Base-by-base conservation (phyloP, 2,888 invertebrate species). In the Synanthedon formicaeformis region DNA sequence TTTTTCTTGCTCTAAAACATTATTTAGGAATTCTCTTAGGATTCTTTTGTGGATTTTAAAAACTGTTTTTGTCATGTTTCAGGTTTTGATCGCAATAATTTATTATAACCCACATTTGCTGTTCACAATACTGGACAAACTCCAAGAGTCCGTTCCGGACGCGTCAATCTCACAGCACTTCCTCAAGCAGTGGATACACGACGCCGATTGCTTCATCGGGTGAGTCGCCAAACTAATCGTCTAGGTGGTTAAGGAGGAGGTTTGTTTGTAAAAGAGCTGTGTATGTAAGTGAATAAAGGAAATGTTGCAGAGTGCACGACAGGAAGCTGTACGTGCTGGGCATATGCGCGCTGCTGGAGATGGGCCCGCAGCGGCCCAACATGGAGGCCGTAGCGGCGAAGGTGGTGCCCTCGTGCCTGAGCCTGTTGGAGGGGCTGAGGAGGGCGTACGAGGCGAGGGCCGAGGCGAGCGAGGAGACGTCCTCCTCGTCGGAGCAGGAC, bases 131-230 rank as follows among this genome's bases (percentile, higher is more conserved):
- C 88, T 98, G 75, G 92, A 94, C 66, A 94, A 95, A 73, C 83
- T 93, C 53, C 94, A 95, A 61, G 90, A 93, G 69, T 91, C 92
- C 11, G 90, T 92, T 54, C 91, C 93, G 27, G 90, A 91, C 59
- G 93, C 94, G 52, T 92, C 95, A 48, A 93, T 96, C 62, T 93
- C 95, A 41, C 92, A 94, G 54, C 96, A 97, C 78, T 98, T 98
- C 75, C 93, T 98, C 64, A 96, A 96, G 72, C 98, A 98, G 78
- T 98, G 98, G 98, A 91, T 99, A 56, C 94, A 95, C 66, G 98
- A 99, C 73, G 93, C 95, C 0, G 97, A 98, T 75, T 97, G 97
- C 73, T 99, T 99, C 81, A 89, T 98, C 64, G 98, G 98, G 95
- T 45, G 14, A 45, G 45, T 41, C 41, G 10, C 10, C 41, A 4